A percentile compares a stretch with the other conserved stretches of the same genome.
Evolutionary conservation across 1,140 invertebrate species (phyloP).

Genomic region (Penaeus chinensis): DNA sequence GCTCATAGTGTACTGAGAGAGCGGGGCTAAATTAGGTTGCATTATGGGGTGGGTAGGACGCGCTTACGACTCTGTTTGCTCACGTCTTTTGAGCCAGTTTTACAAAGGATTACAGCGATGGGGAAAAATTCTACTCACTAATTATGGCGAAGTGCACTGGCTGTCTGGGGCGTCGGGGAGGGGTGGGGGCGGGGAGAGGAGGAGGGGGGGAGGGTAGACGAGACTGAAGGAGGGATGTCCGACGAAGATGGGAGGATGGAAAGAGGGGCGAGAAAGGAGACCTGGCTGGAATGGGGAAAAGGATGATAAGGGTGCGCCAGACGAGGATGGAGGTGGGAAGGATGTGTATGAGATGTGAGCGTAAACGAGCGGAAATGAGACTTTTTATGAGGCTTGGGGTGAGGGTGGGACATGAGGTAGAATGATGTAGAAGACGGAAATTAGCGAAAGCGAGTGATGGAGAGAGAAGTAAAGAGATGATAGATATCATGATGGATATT

Average conservation of each 20-base stretch:
- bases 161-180: background rate
- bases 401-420: background rate
- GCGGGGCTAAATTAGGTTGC: conserved; percentile 36
- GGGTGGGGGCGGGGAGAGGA: background rate
- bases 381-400: conserved; percentile 6
- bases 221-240: background rate
- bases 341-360: background rate
- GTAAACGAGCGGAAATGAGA: background rate
- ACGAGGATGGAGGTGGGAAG: background rate
- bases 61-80: conserved; percentile 19
- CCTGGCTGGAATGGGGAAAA: background rate
- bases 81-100: conserved; percentile 32
- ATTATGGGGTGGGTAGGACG: conserved; percentile 35
- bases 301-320: background rate
- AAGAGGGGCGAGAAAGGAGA: background rate
- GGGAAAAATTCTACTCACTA: conserved; percentile 40
- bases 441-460: background rate
- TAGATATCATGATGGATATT: background rate
- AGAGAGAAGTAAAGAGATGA: background rate
- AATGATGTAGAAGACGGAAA: background rate
- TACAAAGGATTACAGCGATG: conserved; percentile 39
- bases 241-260: background rate
- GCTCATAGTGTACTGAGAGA: background rate
- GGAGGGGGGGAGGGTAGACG: background rate
- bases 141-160: conserved; percentile 39